Evolutionary conservation across 2,113 vertebrate species (phyloP), one percentile per base, ranked within the genome.

Genomic region (Dinomys branickii): DNA sequence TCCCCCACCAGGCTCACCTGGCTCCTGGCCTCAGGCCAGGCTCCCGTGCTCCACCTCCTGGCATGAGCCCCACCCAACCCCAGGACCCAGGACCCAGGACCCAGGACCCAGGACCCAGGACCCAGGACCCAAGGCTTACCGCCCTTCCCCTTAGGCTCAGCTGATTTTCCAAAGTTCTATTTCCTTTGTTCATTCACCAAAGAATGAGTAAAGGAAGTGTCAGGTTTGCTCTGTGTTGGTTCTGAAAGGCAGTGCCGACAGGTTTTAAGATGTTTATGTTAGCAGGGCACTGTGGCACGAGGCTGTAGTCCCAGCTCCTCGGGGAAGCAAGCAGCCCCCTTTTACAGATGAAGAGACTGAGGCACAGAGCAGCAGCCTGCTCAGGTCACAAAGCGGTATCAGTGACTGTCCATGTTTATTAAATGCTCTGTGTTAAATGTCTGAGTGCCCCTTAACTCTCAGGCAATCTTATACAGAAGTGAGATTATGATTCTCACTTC

Each of bases 261-360:
- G n/a, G 35, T 87, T 92, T 94, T 28, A 85, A 97, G 92, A 30
- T 56, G 73, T 56, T 54, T 30, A 38, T 16, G 56, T 47, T 20
- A 71, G 14, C 56, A 14, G 2, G 24, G 35, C 59, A n/a, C 11
- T 3, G 50, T 16, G 56, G 28, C 58, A 26, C 14, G 2, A 2
- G 1, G n/a, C 86, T 73, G 5, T 28, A 19, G 56, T 12, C 65
- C n/a, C n/a, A 54, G 50, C 56, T 87, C 87, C 4, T 26, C 12
- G 50, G 3, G 61, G 33, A 81, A 85, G 26, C 54, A 47, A 56
- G 7, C 59, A 4, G 85, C 22, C 54, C 44, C 73, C 84, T 80
- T 95, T 56, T 56, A 86, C 1, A 91, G 80, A 59, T 52, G 67
- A 97, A 77, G 38, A 96, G 69, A 73, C 59, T 33, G 47, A 92